These are phyloP conservation scores for Lytechinus pictus DNA, from an alignment of 35 echinoderm and acorn worm species.

Conservation along the genomic window DNA sequence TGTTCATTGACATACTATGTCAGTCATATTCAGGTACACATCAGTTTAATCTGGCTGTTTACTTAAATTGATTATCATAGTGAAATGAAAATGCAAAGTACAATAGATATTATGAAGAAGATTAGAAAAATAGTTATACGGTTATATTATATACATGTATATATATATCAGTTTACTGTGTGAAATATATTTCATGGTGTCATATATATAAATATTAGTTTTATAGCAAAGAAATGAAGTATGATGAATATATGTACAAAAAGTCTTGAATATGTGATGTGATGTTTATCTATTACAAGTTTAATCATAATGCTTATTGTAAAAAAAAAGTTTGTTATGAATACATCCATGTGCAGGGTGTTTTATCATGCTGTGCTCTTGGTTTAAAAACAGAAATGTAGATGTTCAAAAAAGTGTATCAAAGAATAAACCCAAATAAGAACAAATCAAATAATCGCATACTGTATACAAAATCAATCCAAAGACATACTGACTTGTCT, in stretches of 20 bases:
- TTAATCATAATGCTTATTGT: background rate
- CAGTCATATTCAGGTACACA: background rate
- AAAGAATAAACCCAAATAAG: slow-evolving; percentile 1
- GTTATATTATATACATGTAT: background rate
- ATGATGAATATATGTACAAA: slow-evolving; percentile 1
- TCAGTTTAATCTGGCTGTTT: background rate
- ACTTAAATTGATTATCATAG: background rate
- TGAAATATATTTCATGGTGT: background rate
- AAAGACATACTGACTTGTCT: background rate
- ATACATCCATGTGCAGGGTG: background rate
- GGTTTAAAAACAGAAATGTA: background rate
- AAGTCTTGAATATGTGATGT: background rate
- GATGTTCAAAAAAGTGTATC: background rate
- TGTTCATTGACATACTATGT: background rate
- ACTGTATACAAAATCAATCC: background rate
- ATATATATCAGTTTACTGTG: background rate
- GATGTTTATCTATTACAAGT: background rate
- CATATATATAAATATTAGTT: background rate
- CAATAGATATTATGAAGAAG: background rate
- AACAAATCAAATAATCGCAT: background rate
- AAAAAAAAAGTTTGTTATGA: background rate
- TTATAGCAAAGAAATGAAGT: background rate
- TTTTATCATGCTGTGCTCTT: background rate
- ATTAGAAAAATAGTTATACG: background rate
- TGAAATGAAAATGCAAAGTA: background rate